Evolutionary conservation across 2,888 invertebrate species (phyloP), one percentile per base, ranked within the genome.

Genomic region (Carcina quercana): DNA sequence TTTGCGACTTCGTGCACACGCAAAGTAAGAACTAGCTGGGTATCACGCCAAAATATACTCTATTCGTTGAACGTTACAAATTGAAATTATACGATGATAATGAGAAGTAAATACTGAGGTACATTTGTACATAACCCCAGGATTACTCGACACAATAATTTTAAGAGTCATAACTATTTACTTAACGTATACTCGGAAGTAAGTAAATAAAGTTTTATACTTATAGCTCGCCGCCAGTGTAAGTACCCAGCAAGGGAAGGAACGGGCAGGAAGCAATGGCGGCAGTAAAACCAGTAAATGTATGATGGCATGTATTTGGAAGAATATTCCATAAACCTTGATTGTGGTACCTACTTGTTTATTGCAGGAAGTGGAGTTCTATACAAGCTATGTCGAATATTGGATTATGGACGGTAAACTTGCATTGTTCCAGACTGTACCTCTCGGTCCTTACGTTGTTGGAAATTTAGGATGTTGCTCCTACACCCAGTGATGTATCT

Each of bases 1-100:
- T 75, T 71, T 59, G 65, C 58, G 56, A 61, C 56, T 58, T 56
- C 43, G 44, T 50, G 45, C 55, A 60, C 73, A 70, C 71, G 73
- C 74, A 45, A 72, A 46, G 50, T 45, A 34, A 37, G 41, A 38
- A 45, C 33, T 26, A 26, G 13, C 6, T 27, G 7, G 12, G 14
- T 6, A 11, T 25, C 1, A 47, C 13, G 10, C 34, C 15, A 58
- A 46, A 49, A 42, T 30, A 19, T 8, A 49, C 50, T 32, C 34
- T 55, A 45, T 25, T 1, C 0, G 0, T 2, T 11, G 3, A 0
- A 2, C 0, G 0, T n/a, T 4, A 52, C 27, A 40, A 37, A 32
- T 30, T 8, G 34, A 27, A 46, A 34, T 46, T 6, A 10, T n/a
- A 15, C 41, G 5, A 13, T 13, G 13, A 3, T 2, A 34, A 8